Conservation (phyloP, 2,797 vertebrate genomes). For the Xenopus petersii region DNA sequence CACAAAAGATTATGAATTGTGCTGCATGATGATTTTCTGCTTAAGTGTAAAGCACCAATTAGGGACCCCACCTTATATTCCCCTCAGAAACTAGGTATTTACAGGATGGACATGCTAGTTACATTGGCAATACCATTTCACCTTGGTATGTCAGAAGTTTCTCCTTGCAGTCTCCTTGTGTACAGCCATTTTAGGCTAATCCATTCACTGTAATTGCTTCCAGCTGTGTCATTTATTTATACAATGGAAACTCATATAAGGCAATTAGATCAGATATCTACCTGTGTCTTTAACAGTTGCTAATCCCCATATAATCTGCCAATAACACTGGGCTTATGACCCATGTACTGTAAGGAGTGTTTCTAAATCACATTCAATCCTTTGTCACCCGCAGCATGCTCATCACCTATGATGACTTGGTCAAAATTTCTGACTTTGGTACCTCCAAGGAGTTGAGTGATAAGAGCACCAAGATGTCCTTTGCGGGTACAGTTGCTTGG, state of each 20-base stretch:
- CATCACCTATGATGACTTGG: conserved; percentile 93
- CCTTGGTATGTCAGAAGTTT: background rate
- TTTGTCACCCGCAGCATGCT: conserved; percentile 76
- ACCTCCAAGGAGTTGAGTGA: conserved; percentile 94
- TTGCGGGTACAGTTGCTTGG: conserved; percentile 95
- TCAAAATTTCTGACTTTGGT: conserved; percentile 97
- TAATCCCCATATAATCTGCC: no score
- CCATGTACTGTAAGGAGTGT: background rate
- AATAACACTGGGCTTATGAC: no score
- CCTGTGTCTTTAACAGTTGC: no score
- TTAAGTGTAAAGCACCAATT: no score
- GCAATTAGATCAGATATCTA: no score
- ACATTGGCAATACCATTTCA: background rate
- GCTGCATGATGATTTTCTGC: no score
- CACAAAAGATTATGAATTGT: no score
- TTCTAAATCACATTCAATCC: background rate
- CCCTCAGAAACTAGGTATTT: no score
- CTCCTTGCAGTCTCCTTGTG: background rate
- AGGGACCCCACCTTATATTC: no score
- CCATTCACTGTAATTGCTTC: background rate
- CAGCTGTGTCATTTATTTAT: no score
- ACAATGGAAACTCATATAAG: no score
- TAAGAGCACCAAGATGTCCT: conserved; percentile 98
- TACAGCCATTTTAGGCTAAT: background rate
- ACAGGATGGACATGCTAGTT: background rate